These are phyloP conservation scores for Gymnosoma rotundatum DNA, from an alignment of 2,888 invertebrate species.

Conservation along the genomic window DNA sequence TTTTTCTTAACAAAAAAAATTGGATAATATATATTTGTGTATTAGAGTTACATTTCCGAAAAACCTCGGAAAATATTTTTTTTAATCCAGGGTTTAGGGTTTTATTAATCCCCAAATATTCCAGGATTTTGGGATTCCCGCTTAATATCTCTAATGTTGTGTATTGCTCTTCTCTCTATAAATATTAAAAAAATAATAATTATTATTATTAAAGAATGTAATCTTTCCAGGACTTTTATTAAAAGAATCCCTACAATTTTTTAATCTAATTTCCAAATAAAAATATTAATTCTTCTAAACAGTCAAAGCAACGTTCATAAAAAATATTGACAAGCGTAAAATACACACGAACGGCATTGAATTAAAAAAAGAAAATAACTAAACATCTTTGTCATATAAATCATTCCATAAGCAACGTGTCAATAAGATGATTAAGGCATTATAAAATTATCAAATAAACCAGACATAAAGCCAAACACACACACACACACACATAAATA, in stretches of 20 bases:
- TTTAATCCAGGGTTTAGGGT: too few relatives aligned
- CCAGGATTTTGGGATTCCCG: too few relatives aligned
- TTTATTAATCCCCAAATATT: too few relatives aligned
- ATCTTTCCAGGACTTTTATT: constrained; percentile 22
- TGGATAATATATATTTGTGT: too few relatives aligned
- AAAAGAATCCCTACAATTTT: constrained; percentile 21
- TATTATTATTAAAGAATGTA: background rate
- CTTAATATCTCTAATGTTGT: too few relatives aligned
- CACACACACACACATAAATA: background rate
- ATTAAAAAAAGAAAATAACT: background rate
- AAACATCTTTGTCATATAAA: constrained; percentile 52
- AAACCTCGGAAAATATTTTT: too few relatives aligned
- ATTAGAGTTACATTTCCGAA: too few relatives aligned
- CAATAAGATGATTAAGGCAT: constrained; percentile 70
- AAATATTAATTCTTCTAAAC: constrained; percentile 10
- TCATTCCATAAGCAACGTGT: constrained; percentile 60
- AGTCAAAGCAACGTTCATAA: constrained; percentile 10
- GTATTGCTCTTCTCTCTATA: too few relatives aligned
- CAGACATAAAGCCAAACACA: constrained; percentile 11
- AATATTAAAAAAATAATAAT: background rate
- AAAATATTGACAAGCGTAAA: constrained; percentile 6
- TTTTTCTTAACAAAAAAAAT: too few relatives aligned
- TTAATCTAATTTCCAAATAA: constrained; percentile 36
- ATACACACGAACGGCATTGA: constrained; percentile 1
- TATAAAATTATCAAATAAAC: constrained; percentile 67